These are phyloP conservation scores for Paramisgurnus dabryanus DNA, from an alignment of 2,113 vertebrate species.

Conservation along the genomic window DNA sequence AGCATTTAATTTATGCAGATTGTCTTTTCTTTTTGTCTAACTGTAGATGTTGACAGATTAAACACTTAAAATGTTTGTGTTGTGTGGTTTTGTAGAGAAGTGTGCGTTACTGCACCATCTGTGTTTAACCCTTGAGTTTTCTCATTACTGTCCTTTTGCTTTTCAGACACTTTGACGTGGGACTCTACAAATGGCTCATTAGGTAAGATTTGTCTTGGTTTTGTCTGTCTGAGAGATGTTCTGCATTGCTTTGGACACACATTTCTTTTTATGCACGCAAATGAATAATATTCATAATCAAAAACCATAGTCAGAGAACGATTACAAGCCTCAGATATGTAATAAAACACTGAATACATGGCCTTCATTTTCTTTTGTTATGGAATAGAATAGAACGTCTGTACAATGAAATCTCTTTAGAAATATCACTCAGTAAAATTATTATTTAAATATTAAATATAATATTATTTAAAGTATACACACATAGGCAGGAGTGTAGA, in stretches of 20 bases:
- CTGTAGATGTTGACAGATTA: slow-evolving; percentile 17
- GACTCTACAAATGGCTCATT: slow-evolving; percentile 80
- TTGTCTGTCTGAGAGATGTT: slow-evolving; percentile 13
- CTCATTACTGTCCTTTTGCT: slow-evolving; percentile 50
- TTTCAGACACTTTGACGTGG: slow-evolving; percentile 77
- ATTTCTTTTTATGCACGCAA: neutral
- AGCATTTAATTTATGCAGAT: slow-evolving; percentile 24
- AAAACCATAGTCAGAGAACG: slow-evolving; percentile 14
- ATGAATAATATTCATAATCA: slow-evolving; percentile 8
- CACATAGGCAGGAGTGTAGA: no score
- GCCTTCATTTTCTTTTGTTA: neutral
- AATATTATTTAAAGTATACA: no score
- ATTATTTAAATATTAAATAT: no score
- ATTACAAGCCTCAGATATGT: neutral
- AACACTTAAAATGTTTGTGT: slow-evolving; percentile 12
- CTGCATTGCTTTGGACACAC: neutral
- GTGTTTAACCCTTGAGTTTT: slow-evolving; percentile 34
- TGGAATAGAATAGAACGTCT: neutral
- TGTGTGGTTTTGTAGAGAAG: slow-evolving; percentile 12
- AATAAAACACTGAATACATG: neutral
- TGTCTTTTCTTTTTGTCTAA: slow-evolving; percentile 7
- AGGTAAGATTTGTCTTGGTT: slow-evolving; percentile 67
- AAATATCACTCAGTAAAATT: no score
- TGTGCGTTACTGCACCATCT: neutral
- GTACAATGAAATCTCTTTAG: no score